Evolutionary conservation across 2,113 vertebrate genomes (phyloP).

Genomic region (Cyrtonyx montezumae): DNA sequence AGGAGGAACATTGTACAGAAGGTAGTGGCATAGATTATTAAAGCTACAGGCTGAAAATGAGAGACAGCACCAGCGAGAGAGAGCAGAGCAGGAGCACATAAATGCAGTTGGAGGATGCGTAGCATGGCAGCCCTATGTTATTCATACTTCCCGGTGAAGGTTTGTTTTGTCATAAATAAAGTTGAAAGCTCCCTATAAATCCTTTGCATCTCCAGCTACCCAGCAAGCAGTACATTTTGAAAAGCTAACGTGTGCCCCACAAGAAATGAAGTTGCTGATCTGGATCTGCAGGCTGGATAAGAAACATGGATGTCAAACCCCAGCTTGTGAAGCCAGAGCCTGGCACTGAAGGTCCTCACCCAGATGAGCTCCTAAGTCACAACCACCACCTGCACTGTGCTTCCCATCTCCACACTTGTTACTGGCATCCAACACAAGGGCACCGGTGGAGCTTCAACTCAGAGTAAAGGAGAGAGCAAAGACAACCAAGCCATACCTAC

Average conservation of each 20-base stretch:
- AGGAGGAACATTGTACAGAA: slow-evolving; percentile 24
- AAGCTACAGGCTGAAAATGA: slow-evolving; percentile 53
- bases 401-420: accelerated
- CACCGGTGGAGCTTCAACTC: accelerated
- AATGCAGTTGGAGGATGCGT: neutral
- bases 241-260: neutral
- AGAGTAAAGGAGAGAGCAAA: neutral
- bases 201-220: accelerated
- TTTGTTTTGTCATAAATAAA: slow-evolving; percentile 14
- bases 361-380: neutral
- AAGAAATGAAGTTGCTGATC: neutral
- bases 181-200: neutral
- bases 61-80: neutral
- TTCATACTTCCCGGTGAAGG: neutral
- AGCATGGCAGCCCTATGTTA: neutral
- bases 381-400: accelerated
- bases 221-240: neutral
- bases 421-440: neutral
- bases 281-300: neutral
- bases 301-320: neutral
- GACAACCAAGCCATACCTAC: neutral
- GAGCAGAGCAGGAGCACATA: neutral
- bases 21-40: slow-evolving; percentile 55
- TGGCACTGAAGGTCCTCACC: accelerated
- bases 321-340: accelerated